Conservation (phyloP, 2,888 invertebrate species). For the Drosophila pseudotakahashii region DNA sequence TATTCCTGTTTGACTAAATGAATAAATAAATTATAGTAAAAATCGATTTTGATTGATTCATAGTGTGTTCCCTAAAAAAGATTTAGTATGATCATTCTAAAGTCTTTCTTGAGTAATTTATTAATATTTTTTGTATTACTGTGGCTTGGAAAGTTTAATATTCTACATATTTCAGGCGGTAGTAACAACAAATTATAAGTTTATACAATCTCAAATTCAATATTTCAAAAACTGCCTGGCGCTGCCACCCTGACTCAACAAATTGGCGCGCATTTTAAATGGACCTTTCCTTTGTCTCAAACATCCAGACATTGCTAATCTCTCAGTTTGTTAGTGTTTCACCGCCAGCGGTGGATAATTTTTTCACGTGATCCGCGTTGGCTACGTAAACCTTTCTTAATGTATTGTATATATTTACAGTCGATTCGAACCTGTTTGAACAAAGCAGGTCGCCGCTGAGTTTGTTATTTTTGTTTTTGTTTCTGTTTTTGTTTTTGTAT, state of each 20-base stretch:
- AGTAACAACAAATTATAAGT: too few relatives aligned
- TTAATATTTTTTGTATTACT: too few relatives aligned
- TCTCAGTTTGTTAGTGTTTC: constrained; percentile 22
- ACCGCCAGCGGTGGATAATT: constrained; percentile 37
- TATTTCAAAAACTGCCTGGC: not conserved
- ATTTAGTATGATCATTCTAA: too few relatives aligned
- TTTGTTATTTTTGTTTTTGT: constrained; percentile 30
- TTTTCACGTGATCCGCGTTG: constrained; percentile 67
- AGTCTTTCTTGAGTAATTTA: too few relatives aligned
- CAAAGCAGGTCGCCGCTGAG: constrained; percentile 57
- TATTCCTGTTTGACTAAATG: too few relatives aligned
- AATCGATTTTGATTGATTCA: too few relatives aligned
- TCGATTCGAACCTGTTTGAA: constrained; percentile 69
- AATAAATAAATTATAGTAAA: too few relatives aligned
- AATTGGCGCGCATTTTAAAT: constrained; percentile 21
- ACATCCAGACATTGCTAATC: constrained; percentile 21
- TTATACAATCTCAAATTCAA: not conserved
- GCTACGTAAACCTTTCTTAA: constrained; percentile 58
- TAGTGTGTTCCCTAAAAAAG: too few relatives aligned
- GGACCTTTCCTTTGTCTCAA: constrained; percentile 24
- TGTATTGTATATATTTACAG: constrained; percentile 56
- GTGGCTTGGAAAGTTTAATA: too few relatives aligned
- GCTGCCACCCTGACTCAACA: not conserved
- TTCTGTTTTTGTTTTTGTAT: constrained; percentile 2
- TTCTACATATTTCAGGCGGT: too few relatives aligned